Evolutionary conservation across 2,113 vertebrate species (phyloP).

Genomic region (Heptranchias perlo): DNA sequence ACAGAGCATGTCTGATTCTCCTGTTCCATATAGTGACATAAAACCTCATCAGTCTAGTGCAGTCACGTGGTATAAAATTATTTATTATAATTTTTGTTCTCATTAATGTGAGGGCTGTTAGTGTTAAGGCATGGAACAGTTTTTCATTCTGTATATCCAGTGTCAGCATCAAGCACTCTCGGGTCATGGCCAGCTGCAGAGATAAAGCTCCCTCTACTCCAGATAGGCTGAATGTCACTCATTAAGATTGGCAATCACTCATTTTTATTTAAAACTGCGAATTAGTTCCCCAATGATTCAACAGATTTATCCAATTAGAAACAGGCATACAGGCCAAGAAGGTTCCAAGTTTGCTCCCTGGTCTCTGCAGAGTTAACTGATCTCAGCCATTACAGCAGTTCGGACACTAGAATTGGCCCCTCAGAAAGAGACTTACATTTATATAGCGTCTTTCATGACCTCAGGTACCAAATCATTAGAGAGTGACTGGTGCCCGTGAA

Average conservation of each 20-base stretch:
- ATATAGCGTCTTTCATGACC: not conserved
- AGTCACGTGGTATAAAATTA: not conserved
- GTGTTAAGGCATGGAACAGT: not conserved
- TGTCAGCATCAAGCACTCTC: not conserved
- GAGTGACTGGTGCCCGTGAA: not conserved
- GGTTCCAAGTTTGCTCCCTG: not conserved
- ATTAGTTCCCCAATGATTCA: not conserved
- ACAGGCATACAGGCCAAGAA: not conserved
- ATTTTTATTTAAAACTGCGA: constrained; percentile 1
- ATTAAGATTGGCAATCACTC: not conserved
- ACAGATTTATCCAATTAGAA: not conserved
- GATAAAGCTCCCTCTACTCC: not conserved
- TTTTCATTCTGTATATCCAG: not conserved
- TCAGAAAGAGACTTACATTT: not conserved
- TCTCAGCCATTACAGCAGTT: not conserved
- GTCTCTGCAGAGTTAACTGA: not conserved
- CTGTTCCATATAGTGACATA: not conserved
- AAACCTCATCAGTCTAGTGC: not conserved
- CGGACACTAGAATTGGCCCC: not conserved
- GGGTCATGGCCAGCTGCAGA: not conserved
- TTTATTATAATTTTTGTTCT: not conserved
- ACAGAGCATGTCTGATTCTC: not conserved
- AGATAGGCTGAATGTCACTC: not conserved
- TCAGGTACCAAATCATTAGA: not conserved
- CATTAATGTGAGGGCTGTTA: not conserved